A percentile compares a stretch with the other conserved stretches of the same genome.
phyloP scores from a whole-genome alignment of 2,797 vertebrate genomes.

The Tadarida brasiliensis region DNA sequence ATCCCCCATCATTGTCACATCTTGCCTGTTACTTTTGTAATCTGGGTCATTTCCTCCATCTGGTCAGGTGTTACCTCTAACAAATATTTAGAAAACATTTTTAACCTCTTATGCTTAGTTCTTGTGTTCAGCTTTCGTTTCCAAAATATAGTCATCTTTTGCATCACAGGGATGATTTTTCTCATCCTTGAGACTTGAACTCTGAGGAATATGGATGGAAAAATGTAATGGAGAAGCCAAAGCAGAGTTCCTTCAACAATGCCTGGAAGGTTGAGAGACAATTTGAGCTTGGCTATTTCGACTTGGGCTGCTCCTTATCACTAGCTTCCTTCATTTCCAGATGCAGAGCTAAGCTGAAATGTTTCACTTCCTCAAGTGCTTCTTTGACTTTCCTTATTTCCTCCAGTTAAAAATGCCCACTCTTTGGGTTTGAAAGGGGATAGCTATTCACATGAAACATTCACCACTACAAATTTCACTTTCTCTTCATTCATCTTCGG shows the following conservation, averaged over 20 bases:
- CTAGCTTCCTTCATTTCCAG: background rate
- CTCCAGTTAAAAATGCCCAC: conserved; percentile 2
- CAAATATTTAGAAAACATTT: conserved; percentile 29
- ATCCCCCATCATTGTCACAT: conserved; percentile 12
- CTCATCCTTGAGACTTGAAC: background rate
- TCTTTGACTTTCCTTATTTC: background rate
- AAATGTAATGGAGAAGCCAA: background rate
- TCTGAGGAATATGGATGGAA: background rate
- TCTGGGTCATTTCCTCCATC: conserved; percentile 67
- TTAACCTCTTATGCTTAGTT: background rate
- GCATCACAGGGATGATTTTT: background rate
- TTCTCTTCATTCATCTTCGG: background rate
- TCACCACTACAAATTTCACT: background rate
- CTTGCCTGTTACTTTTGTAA: conserved; percentile 38
- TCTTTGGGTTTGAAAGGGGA: background rate
- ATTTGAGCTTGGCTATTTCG: background rate
- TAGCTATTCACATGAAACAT: background rate
- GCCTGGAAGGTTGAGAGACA: background rate
- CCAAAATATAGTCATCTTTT: background rate
- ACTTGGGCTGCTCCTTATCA: background rate
- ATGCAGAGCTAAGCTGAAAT: background rate
- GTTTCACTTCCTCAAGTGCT: background rate
- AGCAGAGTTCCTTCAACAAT: background rate
- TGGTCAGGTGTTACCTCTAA: conserved; percentile 53
- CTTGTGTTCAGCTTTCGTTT: background rate